phyloP scores from a whole-genome alignment of 2,888 invertebrate genomes.

The Nebria brevicollis region DNA sequence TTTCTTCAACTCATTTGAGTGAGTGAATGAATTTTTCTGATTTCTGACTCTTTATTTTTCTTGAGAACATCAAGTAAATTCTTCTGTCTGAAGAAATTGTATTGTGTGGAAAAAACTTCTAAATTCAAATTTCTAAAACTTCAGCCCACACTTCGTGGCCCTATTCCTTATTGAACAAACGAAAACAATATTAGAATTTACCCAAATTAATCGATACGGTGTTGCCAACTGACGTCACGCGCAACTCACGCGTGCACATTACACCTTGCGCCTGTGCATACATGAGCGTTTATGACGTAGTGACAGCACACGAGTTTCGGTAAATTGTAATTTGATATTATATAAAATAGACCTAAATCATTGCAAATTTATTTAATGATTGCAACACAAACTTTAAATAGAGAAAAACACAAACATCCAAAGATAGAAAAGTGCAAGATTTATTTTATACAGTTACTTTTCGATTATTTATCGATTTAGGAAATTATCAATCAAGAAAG shows the following conservation, averaged over 20 bases:
- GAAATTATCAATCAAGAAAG: background rate
- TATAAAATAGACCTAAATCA: background rate
- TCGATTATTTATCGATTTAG: background rate
- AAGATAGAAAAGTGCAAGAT: constrained; percentile 1
- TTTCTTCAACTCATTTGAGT: constrained; percentile 15
- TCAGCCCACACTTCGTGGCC: constrained; percentile 87
- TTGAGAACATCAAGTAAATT: constrained; percentile 38
- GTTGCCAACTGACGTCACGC: background rate
- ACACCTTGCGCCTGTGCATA: background rate
- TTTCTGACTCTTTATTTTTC: constrained; percentile 34
- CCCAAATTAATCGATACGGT: constrained; percentile 10
- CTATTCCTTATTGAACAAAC: constrained; percentile 85
- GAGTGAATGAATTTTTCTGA: constrained; percentile 23
- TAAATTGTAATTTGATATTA: background rate
- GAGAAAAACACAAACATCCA: constrained; percentile 1
- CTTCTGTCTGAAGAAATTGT: constrained; percentile 49
- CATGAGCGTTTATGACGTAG: background rate
- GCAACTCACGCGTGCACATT: background rate
- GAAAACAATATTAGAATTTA: constrained; percentile 75
- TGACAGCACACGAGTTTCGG: background rate
- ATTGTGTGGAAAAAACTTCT: constrained; percentile 46
- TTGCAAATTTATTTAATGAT: background rate
- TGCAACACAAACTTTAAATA: background rate
- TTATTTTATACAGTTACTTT: background rate
- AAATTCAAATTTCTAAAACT: constrained; percentile 62